A percentile compares a stretch with the other conserved stretches of the same genome.
Conservation (phyloP, 2,888 invertebrate genomes). For the Cephus pulcher region DNA sequence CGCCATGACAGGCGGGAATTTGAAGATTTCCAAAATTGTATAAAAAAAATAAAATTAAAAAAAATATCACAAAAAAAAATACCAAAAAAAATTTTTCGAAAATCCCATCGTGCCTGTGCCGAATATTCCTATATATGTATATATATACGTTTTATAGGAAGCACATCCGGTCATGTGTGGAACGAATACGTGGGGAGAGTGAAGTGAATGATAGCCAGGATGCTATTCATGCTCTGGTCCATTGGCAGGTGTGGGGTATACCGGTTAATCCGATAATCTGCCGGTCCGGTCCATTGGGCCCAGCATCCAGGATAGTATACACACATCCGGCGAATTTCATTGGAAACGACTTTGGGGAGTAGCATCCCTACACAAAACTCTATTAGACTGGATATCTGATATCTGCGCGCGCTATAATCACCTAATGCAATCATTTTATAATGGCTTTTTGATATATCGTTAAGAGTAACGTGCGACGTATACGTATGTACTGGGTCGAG, state of each 20-base stretch:
- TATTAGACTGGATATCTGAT: neutral
- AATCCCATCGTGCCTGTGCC: slow-evolving; percentile 17
- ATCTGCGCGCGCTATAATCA: neutral
- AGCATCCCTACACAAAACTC: neutral
- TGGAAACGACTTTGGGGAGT: neutral
- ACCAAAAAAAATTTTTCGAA: slow-evolving; percentile 1
- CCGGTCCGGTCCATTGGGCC: slow-evolving; percentile 46
- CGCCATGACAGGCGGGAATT: no score
- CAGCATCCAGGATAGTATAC: slow-evolving; percentile 20
- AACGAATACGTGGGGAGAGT: slow-evolving; percentile 10
- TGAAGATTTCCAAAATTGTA: no score
- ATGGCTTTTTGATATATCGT: neutral
- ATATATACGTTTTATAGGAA: slow-evolving; percentile 3
- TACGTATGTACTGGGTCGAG: neutral
- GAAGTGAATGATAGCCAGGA: slow-evolving; percentile 41
- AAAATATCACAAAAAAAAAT: no score
- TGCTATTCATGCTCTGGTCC: slow-evolving; percentile 36
- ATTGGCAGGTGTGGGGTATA: slow-evolving; percentile 23
- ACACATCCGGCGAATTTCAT: neutral
- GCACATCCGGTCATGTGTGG: slow-evolving; percentile 18
- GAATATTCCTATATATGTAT: neutral
- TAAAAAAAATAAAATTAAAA: no score
- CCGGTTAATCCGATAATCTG: slow-evolving; percentile 58
- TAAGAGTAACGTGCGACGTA: neutral
- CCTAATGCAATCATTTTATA: neutral